These are phyloP conservation scores for Apogon talboti DNA, from an alignment of 2,797 vertebrate species.

Conservation along the genomic window DNA sequence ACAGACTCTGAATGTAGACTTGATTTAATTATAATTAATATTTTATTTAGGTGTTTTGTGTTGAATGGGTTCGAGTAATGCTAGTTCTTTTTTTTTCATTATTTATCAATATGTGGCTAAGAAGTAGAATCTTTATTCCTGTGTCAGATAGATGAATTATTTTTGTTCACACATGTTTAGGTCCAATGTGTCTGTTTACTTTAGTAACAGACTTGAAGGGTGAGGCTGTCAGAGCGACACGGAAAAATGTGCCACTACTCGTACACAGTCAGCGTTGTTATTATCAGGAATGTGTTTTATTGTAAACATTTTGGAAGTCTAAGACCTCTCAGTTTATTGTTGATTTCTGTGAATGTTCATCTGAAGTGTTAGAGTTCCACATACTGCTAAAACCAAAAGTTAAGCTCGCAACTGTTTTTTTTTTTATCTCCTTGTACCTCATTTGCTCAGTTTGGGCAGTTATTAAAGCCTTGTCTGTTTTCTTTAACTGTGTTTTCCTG, in stretches of 20 bases:
- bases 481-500: background rate
- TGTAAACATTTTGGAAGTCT: background rate
- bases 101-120: background rate
- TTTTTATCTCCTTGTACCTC: constrained; percentile 45
- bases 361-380: background rate
- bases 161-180: constrained; percentile 1
- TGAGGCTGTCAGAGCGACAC: background rate
- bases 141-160: background rate
- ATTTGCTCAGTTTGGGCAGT: constrained; percentile 26
- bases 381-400: constrained; percentile 15
- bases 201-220: background rate
- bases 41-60: background rate
- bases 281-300: background rate
- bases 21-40: background rate
- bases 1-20: constrained; percentile 58
- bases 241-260: background rate
- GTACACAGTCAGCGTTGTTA: background rate
- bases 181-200: constrained; percentile 10
- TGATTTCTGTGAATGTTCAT: background rate
- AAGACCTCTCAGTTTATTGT: background rate
- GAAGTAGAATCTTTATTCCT: no score
- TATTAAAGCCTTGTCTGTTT: constrained; percentile 33
- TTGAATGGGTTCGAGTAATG: background rate
- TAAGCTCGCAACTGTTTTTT: constrained; percentile 3
- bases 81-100: background rate